These are phyloP conservation scores for Dipodomys spectabilis DNA, from an alignment of 2,113 vertebrate species.

Conservation along the genomic window DNA sequence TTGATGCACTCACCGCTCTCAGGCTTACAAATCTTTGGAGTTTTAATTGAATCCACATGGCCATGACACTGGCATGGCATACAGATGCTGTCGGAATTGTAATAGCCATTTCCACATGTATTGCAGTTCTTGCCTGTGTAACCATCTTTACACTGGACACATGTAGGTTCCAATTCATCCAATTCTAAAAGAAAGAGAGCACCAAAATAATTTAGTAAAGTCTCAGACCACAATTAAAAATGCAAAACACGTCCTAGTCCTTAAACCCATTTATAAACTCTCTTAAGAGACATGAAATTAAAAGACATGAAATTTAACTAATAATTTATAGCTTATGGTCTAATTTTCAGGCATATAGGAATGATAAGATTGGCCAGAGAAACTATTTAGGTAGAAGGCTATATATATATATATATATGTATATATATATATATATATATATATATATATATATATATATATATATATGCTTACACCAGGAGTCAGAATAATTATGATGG, in stretches of 20 bases:
- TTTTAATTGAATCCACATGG: slow-evolving; percentile 89
- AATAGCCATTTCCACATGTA: slow-evolving; percentile 90
- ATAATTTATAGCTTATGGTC: slow-evolving; percentile 1
- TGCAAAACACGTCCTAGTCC: not conserved
- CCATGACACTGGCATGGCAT: slow-evolving; percentile 91
- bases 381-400: not conserved
- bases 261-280: not conserved
- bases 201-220: slow-evolving; percentile 6
- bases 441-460: not conserved
- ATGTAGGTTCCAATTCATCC: slow-evolving; percentile 83
- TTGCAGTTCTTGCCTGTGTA: slow-evolving; percentile 90
- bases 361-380: not conserved
- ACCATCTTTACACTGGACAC: slow-evolving; percentile 89
- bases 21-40: slow-evolving; percentile 87
- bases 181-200: slow-evolving; percentile 84
- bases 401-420: not conserved
- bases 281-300: not conserved
- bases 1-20: slow-evolving; percentile 91
- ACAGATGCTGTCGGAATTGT: slow-evolving; percentile 90
- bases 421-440: not conserved
- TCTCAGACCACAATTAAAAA: not conserved
- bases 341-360: slow-evolving; percentile 26
- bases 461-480: not conserved
- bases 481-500: not conserved
- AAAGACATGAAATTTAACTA: slow-evolving; percentile 1